Base-by-base conservation (phyloP, 2,888 invertebrate species). In the Drosophila austrosaltans region DNA sequence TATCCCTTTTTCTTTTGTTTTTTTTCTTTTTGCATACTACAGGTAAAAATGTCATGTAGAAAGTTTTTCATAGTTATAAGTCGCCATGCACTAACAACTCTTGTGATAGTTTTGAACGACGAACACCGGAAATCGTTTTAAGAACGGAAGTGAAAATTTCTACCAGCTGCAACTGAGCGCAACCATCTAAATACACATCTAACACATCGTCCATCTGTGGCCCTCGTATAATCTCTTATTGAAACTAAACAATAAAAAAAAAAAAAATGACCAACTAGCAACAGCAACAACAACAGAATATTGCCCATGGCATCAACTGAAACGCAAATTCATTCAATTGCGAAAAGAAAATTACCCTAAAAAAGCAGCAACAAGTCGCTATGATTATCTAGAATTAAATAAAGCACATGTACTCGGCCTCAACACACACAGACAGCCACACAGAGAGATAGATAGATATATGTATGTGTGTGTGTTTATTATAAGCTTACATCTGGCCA, bases 311-410 rank as follows among this genome's bases (percentile, higher is more conserved):
- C 80, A 59, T 8, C 59, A 71, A 73, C 78, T 80, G 78, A 82
- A 90, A 87, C 89, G 89, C 89, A 90, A 90, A 90, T 90, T 89
- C 89, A 90, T 90, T 89, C 89, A 87, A 89, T 89, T 87, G 84
- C 81, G 78, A 89, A 88, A 87, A 89, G 86, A 88, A 89, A 90
- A 84, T 90, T 82, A 84, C 86, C 82, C 78, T 79, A 83, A 77
- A 79, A 77, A 73, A 75, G 20, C 59, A 71, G 53, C 77, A 82
- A 81, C 87, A 82, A 87, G 87, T 87, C 82, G 85, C 81, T 74
- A 87, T 84, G 89, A 82, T 84, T 86, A 89, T 87, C 87, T 87
- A 78, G 84, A 86, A 84, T 86, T 86, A 80, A 82, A 88, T 81
- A 82, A 84, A 82, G 75, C 76, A 75, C 78, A 75, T 64, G 63